Percentiles rank a stretch among this genome's conserved stretches.
phyloP scores from a whole-genome alignment of 1,140 invertebrate species.

The Nymphalis io region DNA sequence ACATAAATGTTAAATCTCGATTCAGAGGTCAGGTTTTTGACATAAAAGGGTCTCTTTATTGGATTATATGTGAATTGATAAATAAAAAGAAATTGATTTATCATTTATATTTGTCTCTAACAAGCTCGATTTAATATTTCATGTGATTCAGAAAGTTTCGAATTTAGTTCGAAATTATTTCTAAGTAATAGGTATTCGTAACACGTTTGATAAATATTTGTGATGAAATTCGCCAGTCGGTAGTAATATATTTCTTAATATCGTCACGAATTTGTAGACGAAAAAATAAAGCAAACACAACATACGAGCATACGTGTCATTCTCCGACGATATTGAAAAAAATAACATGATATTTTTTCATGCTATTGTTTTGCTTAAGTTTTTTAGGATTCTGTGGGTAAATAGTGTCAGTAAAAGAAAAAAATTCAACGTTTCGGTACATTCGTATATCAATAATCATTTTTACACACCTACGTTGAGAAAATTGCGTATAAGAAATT shows the following conservation, averaged over 20 bases:
- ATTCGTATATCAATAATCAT: no score
- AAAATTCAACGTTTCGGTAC: no score
- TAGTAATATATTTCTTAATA: conserved; percentile 28
- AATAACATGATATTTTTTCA: not conserved
- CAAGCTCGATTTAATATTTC: conserved; percentile 8
- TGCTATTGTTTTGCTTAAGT: not conserved
- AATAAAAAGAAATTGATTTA: conserved; percentile 44
- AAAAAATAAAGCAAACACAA: conserved; percentile 6
- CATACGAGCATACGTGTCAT: not conserved
- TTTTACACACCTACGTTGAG: no score
- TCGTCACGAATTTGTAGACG: conserved; percentile 11
- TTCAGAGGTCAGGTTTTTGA: conserved; percentile 56
- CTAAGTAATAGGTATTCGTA: conserved; percentile 13
- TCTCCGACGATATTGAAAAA: not conserved
- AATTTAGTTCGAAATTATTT: conserved; percentile 4
- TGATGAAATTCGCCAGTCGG: conserved; percentile 17
- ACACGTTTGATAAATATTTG: conserved; percentile 32
- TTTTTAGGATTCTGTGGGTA: no score
- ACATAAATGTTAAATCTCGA: conserved; percentile 63
- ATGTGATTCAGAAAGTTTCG: not conserved
- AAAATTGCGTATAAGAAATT: no score
- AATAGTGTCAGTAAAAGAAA: no score
- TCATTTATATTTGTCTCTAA: conserved; percentile 19
- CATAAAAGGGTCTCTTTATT: conserved; percentile 56
- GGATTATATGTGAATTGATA: conserved; percentile 47